These are phyloP conservation scores for Telmatochromis brichardi DNA, from an alignment of 2,113 vertebrate species.

Conservation along the genomic window DNA sequence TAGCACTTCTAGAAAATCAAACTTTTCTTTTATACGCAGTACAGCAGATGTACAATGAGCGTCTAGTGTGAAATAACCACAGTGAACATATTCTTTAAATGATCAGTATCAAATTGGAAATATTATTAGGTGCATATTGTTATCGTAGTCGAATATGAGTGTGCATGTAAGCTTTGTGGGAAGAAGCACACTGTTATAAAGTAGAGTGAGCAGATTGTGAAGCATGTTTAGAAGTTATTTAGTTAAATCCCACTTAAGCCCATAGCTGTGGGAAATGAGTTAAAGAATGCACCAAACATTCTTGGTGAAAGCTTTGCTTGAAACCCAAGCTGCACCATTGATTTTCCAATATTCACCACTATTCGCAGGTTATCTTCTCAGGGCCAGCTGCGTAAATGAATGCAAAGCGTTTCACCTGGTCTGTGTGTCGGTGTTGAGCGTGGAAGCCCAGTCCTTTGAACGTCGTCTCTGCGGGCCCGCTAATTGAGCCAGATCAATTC, in stretches of 20 bases:
- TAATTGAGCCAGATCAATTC: constrained; percentile 71
- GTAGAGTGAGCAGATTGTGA: not conserved
- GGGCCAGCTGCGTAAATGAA: constrained; percentile 47
- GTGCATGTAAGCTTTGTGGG: not conserved
- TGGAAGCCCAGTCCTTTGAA: constrained; percentile 53
- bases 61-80: not conserved
- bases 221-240: not conserved
- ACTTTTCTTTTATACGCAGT: not conserved
- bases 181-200: not conserved
- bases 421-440: constrained; percentile 39
- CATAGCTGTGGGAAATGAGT: not conserved
- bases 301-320: not conserved
- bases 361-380: constrained; percentile 41
- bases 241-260: not conserved
- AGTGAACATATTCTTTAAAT: not conserved
- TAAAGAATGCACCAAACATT: not conserved
- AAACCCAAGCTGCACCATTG: constrained; percentile 14
- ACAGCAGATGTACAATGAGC: not conserved
- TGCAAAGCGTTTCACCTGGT: constrained; percentile 60
- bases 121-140: not conserved
- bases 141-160: not conserved
- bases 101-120: not conserved
- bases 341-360: constrained; percentile 46
- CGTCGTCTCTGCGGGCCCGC: constrained; percentile 33
- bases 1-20: not conserved